Conservation (phyloP, 2,797 vertebrate genomes). For the Phoxinus dragarum region DNA sequence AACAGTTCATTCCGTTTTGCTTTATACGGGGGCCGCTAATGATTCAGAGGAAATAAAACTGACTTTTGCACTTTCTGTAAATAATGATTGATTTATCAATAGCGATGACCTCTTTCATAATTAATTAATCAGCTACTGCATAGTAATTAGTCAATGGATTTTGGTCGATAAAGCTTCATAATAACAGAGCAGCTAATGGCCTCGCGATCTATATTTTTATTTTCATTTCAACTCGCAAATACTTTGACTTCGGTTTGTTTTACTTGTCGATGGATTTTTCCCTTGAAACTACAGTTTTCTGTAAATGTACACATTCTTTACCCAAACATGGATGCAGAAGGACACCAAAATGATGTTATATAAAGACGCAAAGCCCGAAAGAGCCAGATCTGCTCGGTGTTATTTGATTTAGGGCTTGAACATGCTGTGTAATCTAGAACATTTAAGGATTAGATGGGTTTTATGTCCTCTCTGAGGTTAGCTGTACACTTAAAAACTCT, state of each 20-base stretch:
- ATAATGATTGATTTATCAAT: constrained; percentile 86
- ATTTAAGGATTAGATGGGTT: constrained; percentile 39
- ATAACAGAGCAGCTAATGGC: constrained; percentile 83
- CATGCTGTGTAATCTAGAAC: constrained; percentile 28
- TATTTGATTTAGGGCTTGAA: constrained; percentile 37
- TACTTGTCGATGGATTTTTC: background rate
- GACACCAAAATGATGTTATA: constrained; percentile 27
- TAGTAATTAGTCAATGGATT: constrained; percentile 82
- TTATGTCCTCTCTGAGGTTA: constrained; percentile 46
- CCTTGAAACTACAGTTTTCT: background rate
- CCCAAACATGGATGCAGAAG: constrained; percentile 31
- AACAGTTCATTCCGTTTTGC: constrained; percentile 53
- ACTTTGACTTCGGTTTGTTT: constrained; percentile 20
- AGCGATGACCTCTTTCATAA: constrained; percentile 82
- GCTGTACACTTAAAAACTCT: constrained; percentile 45
- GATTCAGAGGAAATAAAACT: constrained; percentile 78
- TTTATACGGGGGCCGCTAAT: constrained; percentile 71
- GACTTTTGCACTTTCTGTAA: constrained; percentile 79
- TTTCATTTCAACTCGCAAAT: constrained; percentile 42
- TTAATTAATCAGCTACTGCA: constrained; percentile 83
- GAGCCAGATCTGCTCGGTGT: constrained; percentile 19
- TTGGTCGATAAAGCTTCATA: constrained; percentile 78
- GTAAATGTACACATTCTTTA: constrained; percentile 7
- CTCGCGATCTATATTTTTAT: constrained; percentile 69
- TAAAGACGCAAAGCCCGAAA: constrained; percentile 29